Conservation (phyloP, 2,113 vertebrate genomes). For the Ictidomys tridecemlineatus region DNA sequence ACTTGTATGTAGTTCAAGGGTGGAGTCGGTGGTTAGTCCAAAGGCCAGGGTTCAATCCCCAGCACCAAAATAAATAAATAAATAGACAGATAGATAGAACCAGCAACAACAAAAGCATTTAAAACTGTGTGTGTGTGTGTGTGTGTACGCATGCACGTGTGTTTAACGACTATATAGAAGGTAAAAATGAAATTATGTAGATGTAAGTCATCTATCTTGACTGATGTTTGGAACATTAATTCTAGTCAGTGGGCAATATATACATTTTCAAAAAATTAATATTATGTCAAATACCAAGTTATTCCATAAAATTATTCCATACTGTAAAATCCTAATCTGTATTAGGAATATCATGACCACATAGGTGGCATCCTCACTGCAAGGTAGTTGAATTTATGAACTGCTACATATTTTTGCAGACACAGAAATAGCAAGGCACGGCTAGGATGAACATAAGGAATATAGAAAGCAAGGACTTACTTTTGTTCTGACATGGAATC, state of each 20-base stretch:
- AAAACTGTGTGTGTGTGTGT: no score
- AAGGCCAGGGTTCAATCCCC: not conserved
- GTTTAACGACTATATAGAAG: no score
- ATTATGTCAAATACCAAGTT: not conserved
- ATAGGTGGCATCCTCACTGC: not conserved
- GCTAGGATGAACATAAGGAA: not conserved
- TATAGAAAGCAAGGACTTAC: not conserved
- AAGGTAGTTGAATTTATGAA: not conserved
- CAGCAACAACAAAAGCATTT: not conserved
- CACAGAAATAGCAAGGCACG: not conserved
- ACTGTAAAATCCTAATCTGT: not conserved
- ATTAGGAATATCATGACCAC: not conserved
- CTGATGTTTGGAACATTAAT: not conserved
- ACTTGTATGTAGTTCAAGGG: not conserved
- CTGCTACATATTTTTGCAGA: not conserved
- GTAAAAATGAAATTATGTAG: not conserved
- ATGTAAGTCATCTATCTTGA: not conserved
- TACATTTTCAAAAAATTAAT: not conserved
- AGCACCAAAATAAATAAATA: not conserved
- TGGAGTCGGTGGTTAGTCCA: not conserved
- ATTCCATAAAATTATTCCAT: not conserved
- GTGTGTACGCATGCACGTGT: accelerated
- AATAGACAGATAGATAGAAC: not conserved
- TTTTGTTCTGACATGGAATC: not conserved
- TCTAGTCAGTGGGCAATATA: not conserved